Evolutionary conservation across 1,140 invertebrate species (phyloP).

Genomic region (Pemphigus obesinymphae): DNA sequence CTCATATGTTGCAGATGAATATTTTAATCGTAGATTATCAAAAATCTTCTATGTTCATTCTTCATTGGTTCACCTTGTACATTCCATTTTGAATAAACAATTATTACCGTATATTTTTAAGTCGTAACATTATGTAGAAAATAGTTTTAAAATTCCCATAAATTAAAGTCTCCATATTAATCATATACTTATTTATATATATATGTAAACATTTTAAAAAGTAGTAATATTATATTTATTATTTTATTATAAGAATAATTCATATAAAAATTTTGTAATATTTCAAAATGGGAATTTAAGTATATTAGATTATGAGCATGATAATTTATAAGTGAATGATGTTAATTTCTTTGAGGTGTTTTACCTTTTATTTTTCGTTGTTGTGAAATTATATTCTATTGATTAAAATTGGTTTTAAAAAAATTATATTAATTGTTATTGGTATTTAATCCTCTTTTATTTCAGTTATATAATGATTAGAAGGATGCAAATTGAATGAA

Average conservation of each 20-base stretch:
- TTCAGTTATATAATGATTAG: background rate
- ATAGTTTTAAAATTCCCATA: background rate
- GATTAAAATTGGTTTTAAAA: slow-evolving; percentile 24
- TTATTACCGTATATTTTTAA: slow-evolving; percentile 4
- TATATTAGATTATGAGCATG: slow-evolving; percentile 2
- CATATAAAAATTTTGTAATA: background rate
- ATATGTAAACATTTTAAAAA: background rate
- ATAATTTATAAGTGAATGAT: slow-evolving; percentile 27
- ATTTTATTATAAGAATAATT: slow-evolving; percentile 22
- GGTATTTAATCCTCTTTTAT: background rate
- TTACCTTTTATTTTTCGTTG: slow-evolving; percentile 32
- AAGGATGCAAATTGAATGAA: background rate
- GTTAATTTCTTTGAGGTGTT: slow-evolving; percentile 26
- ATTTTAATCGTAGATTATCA: slow-evolving; percentile 9
- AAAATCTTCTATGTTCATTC: slow-evolving; percentile 38
- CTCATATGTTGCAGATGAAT: slow-evolving; percentile 23
- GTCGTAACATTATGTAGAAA: background rate
- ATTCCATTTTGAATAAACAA: slow-evolving; percentile 35
- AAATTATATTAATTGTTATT: background rate
- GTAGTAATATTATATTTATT: slow-evolving; percentile 28
- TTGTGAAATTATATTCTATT: slow-evolving; percentile 41
- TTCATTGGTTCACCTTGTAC: slow-evolving; percentile 38
- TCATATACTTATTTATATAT: background rate
- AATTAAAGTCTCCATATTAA: background rate
- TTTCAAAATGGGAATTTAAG: slow-evolving; percentile 16